These are phyloP conservation scores for Spheniscus humboldti DNA, from an alignment of 2,797 vertebrate species.

Conservation along the genomic window DNA sequence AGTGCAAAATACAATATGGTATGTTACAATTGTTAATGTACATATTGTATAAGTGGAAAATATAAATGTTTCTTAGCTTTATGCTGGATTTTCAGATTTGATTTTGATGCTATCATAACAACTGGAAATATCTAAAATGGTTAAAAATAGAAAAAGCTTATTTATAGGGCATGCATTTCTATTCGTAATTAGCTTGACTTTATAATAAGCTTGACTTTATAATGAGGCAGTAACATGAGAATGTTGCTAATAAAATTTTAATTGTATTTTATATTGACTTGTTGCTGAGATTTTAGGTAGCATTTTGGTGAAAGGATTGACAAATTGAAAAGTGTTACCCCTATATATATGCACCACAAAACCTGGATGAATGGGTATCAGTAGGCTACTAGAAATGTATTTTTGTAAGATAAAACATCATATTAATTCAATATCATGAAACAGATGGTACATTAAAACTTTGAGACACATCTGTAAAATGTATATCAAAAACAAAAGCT, in stretches of 20 bases:
- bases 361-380: not conserved
- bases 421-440: not conserved
- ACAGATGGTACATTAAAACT: not conserved
- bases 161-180: not conserved
- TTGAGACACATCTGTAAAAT: not conserved
- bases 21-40: not conserved
- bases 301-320: not conserved
- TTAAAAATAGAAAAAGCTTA: not conserved
- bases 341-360: not conserved
- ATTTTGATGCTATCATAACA: not conserved
- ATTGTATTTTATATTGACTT: not conserved
- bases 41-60: not conserved
- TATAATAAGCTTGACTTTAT: not conserved
- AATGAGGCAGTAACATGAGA: not conserved
- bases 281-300: not conserved
- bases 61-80: not conserved
- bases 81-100: not conserved
- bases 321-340: not conserved
- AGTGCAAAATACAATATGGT: not conserved
- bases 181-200: not conserved
- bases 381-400: not conserved
- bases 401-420: not conserved
- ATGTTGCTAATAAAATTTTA: not conserved
- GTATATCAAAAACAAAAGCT: not conserved
- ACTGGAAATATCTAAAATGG: not conserved